Conservation (phyloP, 1,140 invertebrate species). For the Eumeta japonica region DNA sequence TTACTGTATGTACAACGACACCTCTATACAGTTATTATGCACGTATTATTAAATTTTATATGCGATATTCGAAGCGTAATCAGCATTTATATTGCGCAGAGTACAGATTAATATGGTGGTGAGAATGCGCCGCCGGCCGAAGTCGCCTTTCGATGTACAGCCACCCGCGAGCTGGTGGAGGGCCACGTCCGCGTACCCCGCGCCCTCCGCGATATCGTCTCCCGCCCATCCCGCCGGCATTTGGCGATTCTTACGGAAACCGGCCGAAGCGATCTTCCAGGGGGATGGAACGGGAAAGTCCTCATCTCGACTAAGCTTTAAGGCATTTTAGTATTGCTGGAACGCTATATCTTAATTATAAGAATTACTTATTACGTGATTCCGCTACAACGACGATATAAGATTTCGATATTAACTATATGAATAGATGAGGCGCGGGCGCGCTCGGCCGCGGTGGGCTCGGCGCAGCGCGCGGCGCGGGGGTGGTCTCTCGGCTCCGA, state of each 20-base stretch:
- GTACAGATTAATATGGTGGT: neutral
- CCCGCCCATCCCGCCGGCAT: no score
- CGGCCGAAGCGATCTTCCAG: no score
- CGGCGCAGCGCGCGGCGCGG: constrained; percentile 13
- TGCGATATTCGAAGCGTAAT: constrained; percentile 2
- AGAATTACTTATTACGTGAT: neutral
- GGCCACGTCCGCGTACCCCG: no score
- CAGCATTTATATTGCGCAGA: neutral
- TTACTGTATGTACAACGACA: no score
- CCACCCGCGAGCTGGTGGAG: no score
- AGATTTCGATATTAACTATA: neutral
- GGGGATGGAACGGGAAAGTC: no score
- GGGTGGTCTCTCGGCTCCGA: constrained; percentile 4
- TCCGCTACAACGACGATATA: neutral
- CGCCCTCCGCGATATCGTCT: no score
- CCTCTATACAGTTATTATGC: neutral
- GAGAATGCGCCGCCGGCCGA: neutral
- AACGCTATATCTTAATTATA: neutral
- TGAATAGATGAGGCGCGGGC: constrained; percentile 7
- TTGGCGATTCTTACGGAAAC: no score
- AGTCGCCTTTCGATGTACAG: neutral
- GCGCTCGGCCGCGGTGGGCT: constrained; percentile 11
- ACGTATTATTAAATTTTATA: constrained; percentile 19
- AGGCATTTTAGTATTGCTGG: no score
- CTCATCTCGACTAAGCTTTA: no score